Evolutionary conservation across 2,888 invertebrate genomes (phyloP), one percentile per base, ranked within the genome.

Genomic region (Caradrina kadenii): DNA sequence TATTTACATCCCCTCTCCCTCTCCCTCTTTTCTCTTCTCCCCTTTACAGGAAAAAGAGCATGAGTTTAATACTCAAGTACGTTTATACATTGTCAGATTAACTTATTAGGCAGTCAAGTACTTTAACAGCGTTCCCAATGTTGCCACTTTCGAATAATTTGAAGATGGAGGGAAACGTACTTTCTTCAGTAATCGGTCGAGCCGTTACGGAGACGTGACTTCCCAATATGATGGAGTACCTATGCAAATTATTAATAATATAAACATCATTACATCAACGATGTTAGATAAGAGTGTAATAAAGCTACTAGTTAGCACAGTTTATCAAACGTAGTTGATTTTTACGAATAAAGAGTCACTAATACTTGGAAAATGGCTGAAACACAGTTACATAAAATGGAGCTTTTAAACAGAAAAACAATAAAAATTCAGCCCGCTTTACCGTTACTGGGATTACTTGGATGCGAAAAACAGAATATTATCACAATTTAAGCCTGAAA

Each of bases 91-190:
- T 76, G 64, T 63, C 68, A 78, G 69, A 71, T 75, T 76, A 69
- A 71, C 64, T 65, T 56, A 71, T 64, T 71, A 68, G 61, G 59
- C 59, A 65, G 67, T 60, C 35, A 74, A 70, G 64, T 66, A 63
- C 79, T 79, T 68, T 72, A 68, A 73, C 58, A 80, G 45, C 56
- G 53, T 64, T 53, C 48, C 42, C 64, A 59, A 56, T 58, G 42
- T 67, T 64, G 60, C 61, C 45, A 75, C 78, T 80, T 80, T 78
- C 69, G 62, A 75, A 81, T 78, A 75, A 78, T 69, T 75, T 75
- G 42, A 54, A 69, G 69, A 66, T 65, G 67, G 80, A 54, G 70
- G 56, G 75, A 80, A 75, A 54, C 17, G 64, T 78, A 65, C 78
- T 80, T 80, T 78, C 75, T 69, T 77, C 42, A 67, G 63, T 70